Percentiles rank a stretch among this genome's conserved stretches.
Conservation (phyloP, 2,797 vertebrate genomes). For the Cynodonichthys magdalenae region DNA sequence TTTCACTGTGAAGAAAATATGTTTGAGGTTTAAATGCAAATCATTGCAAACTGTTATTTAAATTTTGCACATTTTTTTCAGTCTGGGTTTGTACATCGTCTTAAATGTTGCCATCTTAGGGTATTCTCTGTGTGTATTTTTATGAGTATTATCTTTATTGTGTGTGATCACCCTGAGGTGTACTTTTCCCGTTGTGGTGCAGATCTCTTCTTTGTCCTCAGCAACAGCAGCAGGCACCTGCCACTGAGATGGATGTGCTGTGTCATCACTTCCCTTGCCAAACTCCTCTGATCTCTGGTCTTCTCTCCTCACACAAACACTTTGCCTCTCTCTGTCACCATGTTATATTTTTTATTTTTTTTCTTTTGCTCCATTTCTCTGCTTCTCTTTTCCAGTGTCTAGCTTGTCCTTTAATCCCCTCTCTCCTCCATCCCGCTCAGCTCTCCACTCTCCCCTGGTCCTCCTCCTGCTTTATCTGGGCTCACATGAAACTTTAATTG, state of each 20-base stretch:
- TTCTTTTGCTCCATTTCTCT: slow-evolving; percentile 6
- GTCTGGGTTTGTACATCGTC: too few relatives aligned
- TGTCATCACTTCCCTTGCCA: slow-evolving; percentile 70
- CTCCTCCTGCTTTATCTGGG: slow-evolving; percentile 57
- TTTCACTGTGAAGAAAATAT: too few relatives aligned
- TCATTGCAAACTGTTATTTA: too few relatives aligned
- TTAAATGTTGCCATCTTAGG: too few relatives aligned
- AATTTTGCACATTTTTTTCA: too few relatives aligned
- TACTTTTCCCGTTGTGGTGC: too few relatives aligned
- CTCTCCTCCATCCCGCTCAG: slow-evolving; percentile 15
- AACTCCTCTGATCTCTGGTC: slow-evolving; percentile 26
- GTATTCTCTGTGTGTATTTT: too few relatives aligned
- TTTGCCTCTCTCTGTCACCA: slow-evolving; percentile 14
- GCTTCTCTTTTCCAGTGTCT: slow-evolving; percentile 19
- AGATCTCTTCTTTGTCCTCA: slow-evolving; percentile 46
- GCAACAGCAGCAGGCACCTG: slow-evolving; percentile 70
- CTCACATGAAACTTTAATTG: slow-evolving; percentile 76
- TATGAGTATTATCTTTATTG: too few relatives aligned
- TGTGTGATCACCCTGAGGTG: too few relatives aligned
- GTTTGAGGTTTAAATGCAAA: too few relatives aligned
- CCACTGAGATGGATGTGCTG: slow-evolving; percentile 70
- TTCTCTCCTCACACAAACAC: slow-evolving; percentile 4
- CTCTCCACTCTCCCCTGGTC: slow-evolving; percentile 9
- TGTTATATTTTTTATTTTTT: neutral
- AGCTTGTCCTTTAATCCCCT: slow-evolving; percentile 44